A percentile compares a stretch with the other conserved stretches of the same genome.
Evolutionary conservation across 2,113 vertebrate species (phyloP).

Genomic region (Channa argus): DNA sequence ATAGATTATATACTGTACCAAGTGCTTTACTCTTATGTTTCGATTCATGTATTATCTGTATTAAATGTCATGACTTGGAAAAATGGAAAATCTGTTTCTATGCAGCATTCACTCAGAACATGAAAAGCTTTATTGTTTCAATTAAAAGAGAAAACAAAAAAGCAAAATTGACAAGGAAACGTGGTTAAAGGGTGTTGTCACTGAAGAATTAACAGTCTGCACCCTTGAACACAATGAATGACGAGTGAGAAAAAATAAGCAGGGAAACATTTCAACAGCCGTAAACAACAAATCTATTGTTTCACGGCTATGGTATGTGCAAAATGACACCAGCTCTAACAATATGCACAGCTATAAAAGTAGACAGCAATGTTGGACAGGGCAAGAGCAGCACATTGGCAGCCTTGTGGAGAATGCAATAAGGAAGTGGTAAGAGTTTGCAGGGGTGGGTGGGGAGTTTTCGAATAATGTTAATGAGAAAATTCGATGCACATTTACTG

Average conservation of each 20-base stretch:
- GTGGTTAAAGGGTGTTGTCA: background rate
- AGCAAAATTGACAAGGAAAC: background rate
- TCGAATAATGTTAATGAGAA: constrained; percentile 47
- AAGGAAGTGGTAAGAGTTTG: constrained; percentile 30
- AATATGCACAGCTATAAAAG: constrained; percentile 39
- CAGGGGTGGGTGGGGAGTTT: constrained; percentile 10
- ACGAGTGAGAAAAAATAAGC: background rate
- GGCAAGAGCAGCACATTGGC: constrained; percentile 32
- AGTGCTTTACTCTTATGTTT: background rate
- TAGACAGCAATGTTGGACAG: constrained; percentile 12
- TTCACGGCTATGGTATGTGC: constrained; percentile 12
- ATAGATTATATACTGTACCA: constrained; percentile 13
- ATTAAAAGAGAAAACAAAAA: background rate
- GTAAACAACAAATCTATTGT: constrained; percentile 1
- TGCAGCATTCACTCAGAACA: background rate
- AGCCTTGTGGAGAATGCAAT: constrained; percentile 25
- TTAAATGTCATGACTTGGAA: background rate
- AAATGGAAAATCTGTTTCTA: background rate
- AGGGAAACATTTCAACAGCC: constrained; percentile 7
- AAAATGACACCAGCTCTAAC: constrained; percentile 17
- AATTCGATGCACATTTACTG: constrained; percentile 5
- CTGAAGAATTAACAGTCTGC: constrained; percentile 3
- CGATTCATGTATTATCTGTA: background rate
- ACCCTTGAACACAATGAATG: background rate
- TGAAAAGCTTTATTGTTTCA: background rate